Evolutionary conservation across 1,140 invertebrate genomes (phyloP).

Genomic region (Goniozus legneri): DNA sequence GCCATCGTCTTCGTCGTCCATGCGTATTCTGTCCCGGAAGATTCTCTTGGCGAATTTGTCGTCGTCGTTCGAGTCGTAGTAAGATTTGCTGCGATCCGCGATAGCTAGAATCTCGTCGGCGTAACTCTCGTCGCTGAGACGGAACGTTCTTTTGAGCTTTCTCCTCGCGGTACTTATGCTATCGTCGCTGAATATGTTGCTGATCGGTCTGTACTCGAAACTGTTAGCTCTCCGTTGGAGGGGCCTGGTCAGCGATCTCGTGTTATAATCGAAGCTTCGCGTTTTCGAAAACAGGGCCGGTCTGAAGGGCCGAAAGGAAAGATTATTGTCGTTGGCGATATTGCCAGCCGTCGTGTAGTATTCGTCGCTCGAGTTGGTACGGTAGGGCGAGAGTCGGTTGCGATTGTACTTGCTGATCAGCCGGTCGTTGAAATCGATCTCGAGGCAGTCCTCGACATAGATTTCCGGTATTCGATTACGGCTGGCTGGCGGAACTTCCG

Average conservation of each 20-base stretch:
- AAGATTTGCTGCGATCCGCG: conserved; percentile 47
- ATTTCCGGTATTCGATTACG: conserved; percentile 43
- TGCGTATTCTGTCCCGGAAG: background rate
- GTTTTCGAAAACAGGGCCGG: conserved; percentile 39
- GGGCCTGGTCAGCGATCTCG: too few relatives aligned
- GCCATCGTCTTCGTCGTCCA: conserved; percentile 4
- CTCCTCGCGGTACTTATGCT: conserved; percentile 47
- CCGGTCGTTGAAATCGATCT: conserved; percentile 40
- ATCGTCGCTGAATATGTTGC: conserved; percentile 53
- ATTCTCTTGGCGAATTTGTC: conserved; percentile 17
- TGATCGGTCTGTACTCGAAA: conserved; percentile 42
- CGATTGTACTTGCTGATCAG: conserved; percentile 41
- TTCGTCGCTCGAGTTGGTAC: too few relatives aligned
- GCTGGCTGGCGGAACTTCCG: conserved; percentile 28
- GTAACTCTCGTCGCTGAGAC: conserved; percentile 43
- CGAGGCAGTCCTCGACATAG: conserved; percentile 46
- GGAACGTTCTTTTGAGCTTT: conserved; percentile 48
- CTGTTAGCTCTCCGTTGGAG: conserved; percentile 11
- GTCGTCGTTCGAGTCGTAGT: conserved; percentile 47
- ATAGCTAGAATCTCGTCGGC: conserved; percentile 47
- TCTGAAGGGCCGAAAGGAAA: conserved; percentile 28
- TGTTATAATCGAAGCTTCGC: conserved; percentile 34
- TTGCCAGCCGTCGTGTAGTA: too few relatives aligned
- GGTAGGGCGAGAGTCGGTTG: too few relatives aligned
- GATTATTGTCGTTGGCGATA: too few relatives aligned